phyloP scores from a whole-genome alignment of 2,797 vertebrate genomes.

The Acipenser oxyrinchus region DNA sequence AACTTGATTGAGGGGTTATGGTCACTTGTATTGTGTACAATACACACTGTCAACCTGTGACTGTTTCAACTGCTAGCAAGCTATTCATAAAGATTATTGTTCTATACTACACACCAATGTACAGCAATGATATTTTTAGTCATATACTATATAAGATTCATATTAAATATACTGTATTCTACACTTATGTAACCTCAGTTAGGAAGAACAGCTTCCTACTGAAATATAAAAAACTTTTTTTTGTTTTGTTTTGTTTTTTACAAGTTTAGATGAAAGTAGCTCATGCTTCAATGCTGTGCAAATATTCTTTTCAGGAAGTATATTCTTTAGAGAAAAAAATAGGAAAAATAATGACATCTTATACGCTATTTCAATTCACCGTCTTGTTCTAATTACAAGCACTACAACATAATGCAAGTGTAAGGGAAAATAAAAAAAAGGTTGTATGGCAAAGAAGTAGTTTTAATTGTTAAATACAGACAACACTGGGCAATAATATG shows the following conservation, averaged over 20 bases:
- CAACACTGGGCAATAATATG: constrained; percentile 63
- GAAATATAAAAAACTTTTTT: constrained; percentile 85
- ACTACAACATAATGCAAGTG: constrained; percentile 66
- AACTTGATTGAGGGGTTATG: constrained; percentile 53
- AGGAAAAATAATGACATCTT: constrained; percentile 48
- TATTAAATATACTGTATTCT: constrained; percentile 94
- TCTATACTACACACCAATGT: constrained; percentile 89
- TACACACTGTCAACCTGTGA: constrained; percentile 72
- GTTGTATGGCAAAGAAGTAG: constrained; percentile 1
- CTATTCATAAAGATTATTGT: constrained; percentile 76
- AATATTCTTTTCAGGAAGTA: constrained; percentile 64
- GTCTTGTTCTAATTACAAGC: constrained; percentile 63
- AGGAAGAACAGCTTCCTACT: constrained; percentile 78
- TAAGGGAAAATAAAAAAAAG: constrained; percentile 45
- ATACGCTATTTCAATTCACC: constrained; percentile 43
- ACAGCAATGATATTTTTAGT: constrained; percentile 85
- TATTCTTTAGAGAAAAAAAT: constrained; percentile 44
- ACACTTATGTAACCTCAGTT: constrained; percentile 83
- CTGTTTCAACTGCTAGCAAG: constrained; percentile 74
- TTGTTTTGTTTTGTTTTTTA: constrained; percentile 70
- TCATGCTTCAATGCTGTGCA: constrained; percentile 92
- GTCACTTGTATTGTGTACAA: constrained; percentile 67
- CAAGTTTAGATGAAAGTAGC: constrained; percentile 75
- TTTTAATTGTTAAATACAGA: constrained; percentile 19
- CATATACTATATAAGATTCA: constrained; percentile 87